Evolutionary conservation across 2,113 vertebrate genomes (phyloP), one percentile per base, ranked within the genome.

Genomic region (Engraulis encrasicolus): DNA sequence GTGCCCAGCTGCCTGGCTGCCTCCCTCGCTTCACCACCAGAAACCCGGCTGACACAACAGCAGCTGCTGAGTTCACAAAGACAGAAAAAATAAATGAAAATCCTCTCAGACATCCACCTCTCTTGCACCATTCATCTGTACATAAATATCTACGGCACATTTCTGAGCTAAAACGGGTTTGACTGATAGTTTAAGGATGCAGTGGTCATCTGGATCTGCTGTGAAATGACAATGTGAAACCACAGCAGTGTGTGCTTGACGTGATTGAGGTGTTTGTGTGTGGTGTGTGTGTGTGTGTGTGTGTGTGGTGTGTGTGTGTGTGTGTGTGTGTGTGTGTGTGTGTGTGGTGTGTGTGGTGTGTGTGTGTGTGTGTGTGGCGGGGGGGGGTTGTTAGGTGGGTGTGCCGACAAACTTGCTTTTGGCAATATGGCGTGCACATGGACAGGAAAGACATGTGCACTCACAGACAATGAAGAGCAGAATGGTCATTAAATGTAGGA

Each of bases 401-500:
- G 58, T 31, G 23, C 23, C 27, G 14, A 27, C 58, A 31, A n/a
- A 31, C 27, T 34, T 5, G 66, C 27, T 15, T 66, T 14, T 74
- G 31, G 40, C 40, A 74, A 34, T 74, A 74, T 34, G 15, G 31
- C 11, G 27, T 74, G 31, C 66, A 74, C 27, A 74, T 31, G 40
- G 40, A 45, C 40, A 45, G 40, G 66, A 66, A n/a, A 66, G 66
- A 74, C 66, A 17, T 74, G 66, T 23, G 50, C 58, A 66, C 58
- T 66, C 58, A 23, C 23, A 74, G 31, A 74, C 66, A 74, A 74
- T 36, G 18, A 74, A 74, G n/a, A n/a, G 66, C 66, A 74, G 31
- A 74, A 74, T 74, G 66, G 66, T 74, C 66, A 74, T 34, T 74
- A 74, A 74, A 74, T 74, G 66, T 74, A 74, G 66, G 66, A 74